Evolutionary conservation across 2,113 vertebrate genomes (phyloP), one percentile per base, ranked within the genome.

Genomic region (Toxotes chatareus): DNA sequence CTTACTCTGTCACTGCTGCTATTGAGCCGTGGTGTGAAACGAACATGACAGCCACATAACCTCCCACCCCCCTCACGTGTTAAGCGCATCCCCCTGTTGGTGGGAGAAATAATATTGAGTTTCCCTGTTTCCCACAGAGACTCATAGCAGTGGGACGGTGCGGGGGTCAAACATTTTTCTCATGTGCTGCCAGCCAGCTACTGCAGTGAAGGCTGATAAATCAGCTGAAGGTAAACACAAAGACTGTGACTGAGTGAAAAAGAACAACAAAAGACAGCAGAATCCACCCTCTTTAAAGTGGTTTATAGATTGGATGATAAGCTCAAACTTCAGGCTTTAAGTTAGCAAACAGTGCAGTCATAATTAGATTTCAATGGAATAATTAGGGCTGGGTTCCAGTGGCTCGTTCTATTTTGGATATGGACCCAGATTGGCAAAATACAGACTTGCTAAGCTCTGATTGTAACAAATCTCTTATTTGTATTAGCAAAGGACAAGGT

Each of bases 61-160:
- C 46, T 12, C 21, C 69, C 12, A 40, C 49, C 51, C 67, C 47
- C 47, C 72, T 60, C 83, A 27, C 31, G 23, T 65, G 66, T 70
- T 56, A 78, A 87, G 76, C 46, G 68, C 88, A 88, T 89, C 89
- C 57, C 87, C 68, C 80, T 64, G 69, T 74, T 79, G 86, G 84
- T 77, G 89, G 77, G 85, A 92, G 87, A 79, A 91, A 91, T 81
- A 93, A 93, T 87, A 91, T 85, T 88, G 82, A 83, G 79, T 87
- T 90, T 92, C 87, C 79, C 56, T 49, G 73, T 92, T 93, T 92
- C 92, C 92, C 94, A 93, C 85, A 90, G 89, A 89, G 86, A 68
- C 32, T 78, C 17, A 16, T 57, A 47, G 49, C 63, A 2, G 62
- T 13, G 17, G 77, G 78, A 79, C 49, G 4, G 62, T 40, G 64